Evolutionary conservation across 2,797 vertebrate species (phyloP), one percentile per base, ranked within the genome.

Genomic region (Thalassophryne amazonica): DNA sequence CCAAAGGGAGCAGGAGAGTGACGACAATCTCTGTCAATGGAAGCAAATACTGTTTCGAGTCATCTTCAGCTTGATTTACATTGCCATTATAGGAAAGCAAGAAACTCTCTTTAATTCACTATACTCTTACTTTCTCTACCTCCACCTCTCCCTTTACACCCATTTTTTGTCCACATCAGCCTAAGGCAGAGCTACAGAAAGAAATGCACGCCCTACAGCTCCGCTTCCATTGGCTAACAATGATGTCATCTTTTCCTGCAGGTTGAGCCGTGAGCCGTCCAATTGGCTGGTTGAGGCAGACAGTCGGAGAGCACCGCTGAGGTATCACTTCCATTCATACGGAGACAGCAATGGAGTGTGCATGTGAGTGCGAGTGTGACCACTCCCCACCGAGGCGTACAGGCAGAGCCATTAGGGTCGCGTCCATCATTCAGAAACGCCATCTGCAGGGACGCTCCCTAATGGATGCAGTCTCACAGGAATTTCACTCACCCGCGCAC

Each of bases 241-340:
- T 98, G 94, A 99, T 97, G 95, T 99, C 92, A 98, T 93, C 90
- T 81, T 86, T 93, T 93, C 87, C 78, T 86, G 82, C 72, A 81
- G 86, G 71, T 75, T 73, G 62, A 65, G 86, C 85, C 89, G 87
- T 52, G 79, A 62, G 76, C 77, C 60, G 60, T 70, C 47, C 60
- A 66, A 95, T 95, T 96, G 95, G 94, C 71, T 80, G 73, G 57
- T 69, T 23, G 73, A 80, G 81, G 57, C 60, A 78, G 92, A 93
- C 91, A 91, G 91, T 85, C 86, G 74, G 81, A 85, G 92, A 88
- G 89, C 80, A 21, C 58, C 42, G 79, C 86, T 90, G 90, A 93
- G 89, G 87, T 89, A 86, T 89, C 91, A 89, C 78, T 90, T 93
- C 94, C 93, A 93, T 94, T 96, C 94, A 94, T 92, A 86, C 89